Conservation (phyloP, 2,797 vertebrate genomes). For the Pogonophryne albipinna region DNA sequence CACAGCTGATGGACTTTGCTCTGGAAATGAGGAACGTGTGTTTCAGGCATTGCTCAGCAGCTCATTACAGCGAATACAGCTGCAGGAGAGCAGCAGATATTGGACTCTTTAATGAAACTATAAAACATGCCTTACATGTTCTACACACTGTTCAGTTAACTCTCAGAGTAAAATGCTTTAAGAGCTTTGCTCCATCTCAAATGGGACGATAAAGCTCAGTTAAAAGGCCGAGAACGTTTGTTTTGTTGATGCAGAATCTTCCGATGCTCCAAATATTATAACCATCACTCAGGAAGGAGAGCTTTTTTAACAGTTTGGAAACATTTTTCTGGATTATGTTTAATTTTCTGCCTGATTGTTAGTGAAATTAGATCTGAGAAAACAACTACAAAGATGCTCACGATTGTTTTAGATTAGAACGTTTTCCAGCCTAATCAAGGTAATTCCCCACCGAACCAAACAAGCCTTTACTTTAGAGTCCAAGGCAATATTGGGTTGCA, state of each 20-base stretch:
- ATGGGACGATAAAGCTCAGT: constrained; percentile 22
- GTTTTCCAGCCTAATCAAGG: no score
- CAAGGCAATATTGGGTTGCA: no score
- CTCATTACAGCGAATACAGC: constrained; percentile 42
- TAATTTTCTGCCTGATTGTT: not conserved
- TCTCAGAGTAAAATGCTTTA: constrained; percentile 23
- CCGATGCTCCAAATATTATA: not conserved
- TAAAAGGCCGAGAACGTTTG: not conserved
- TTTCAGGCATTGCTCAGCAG: constrained; percentile 31
- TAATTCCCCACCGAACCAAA: no score
- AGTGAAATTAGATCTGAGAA: no score
- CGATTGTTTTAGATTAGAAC: no score
- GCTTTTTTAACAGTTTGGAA: not conserved
- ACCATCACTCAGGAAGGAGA: not conserved
- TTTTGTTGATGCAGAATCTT: not conserved
- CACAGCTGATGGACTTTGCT: constrained; percentile 49
- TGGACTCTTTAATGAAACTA: constrained; percentile 34
- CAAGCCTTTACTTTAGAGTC: no score
- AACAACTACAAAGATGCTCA: no score
- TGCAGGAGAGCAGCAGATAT: constrained; percentile 32
- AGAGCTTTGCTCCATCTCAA: constrained; percentile 32
- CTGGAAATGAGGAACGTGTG: not conserved
- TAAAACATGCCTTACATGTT: constrained; percentile 25
- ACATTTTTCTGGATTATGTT: not conserved
- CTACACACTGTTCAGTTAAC: not conserved